Base-by-base conservation (phyloP, 2,797 vertebrate species). In the Melanotaenia nigrans region DNA sequence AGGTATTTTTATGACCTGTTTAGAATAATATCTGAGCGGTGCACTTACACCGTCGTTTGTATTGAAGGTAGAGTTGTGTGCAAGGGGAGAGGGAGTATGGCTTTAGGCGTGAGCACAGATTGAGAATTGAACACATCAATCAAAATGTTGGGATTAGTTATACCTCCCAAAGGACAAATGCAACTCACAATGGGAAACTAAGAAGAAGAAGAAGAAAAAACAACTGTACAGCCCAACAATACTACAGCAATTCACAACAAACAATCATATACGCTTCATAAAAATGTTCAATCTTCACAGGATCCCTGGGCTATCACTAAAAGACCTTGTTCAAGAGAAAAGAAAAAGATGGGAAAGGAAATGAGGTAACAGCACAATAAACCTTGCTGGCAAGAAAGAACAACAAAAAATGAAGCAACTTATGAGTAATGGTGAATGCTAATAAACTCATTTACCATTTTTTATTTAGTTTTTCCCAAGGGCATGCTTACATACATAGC, bases 41-140 rank as follows among this genome's bases (percentile, higher is more conserved):
- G 53, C 75, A 73, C 61, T 75, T 74, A 79, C 5, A 55, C 63
- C 74, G 18, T 70, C 53, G 63, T 79, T 73, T 87, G 82, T 85
- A 68, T 78, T 77, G 82, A 83, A 72, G 80, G 78, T 71, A 68
- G 64, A 59, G 67, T 71, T 76, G 74, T 68, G 42, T 73, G 71
- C 74, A 57, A 79, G 79, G 86, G 61, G 47, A 82, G 60, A 79
- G 72, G 62, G 74, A 88, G 78, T 69, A 83, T 79, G 7, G 82
- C 85, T 91, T 77, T 56, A 85, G 88, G 85, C 78, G 57, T 56
- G 36, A 88, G 85, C 56, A 65, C 73, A 79, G 83, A 84, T 68
- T 56, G 61, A 49, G 57, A 89, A 89, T 87, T 86, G 68, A 87
- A 88, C 61, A 70, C 84, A 92, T 90, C 87, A 84, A 85, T 92